Base-by-base conservation (phyloP, 2,113 vertebrate genomes). In the Poeciliopsis retropinna region DNA sequence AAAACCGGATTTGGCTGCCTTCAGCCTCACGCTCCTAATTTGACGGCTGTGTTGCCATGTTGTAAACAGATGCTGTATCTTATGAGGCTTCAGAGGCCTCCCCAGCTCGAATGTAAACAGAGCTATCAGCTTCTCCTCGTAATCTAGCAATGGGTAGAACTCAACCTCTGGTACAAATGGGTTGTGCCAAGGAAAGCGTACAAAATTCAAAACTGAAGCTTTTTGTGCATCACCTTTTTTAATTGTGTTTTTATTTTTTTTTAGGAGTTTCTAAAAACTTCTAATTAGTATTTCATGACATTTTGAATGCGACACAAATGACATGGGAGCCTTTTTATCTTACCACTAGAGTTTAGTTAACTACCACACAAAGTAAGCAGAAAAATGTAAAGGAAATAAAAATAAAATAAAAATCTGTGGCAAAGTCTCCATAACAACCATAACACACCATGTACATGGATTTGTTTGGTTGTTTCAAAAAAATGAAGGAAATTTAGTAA, bases 51-150 rank as follows among this genome's bases (percentile, higher is more conserved):
- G 25, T 75, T 77, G 64, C 61, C 64, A 1, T 29, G 28, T 64
- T 72, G 51, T 57, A 57, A 75, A 65, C 72, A 28, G 47, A 75
- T 41, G 30, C 31, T 17, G 12, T 62, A 29, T 73, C 72, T 64
- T 69, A 65, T 73, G 27, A 39, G 61, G 63, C 32, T 73, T 78
- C n/a, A 65, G 73, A 76, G 41, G 13, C 13, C 13, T 13, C 65
- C 34, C 11, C 10, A 27, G 28, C 61, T 77, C 39, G 47, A 47
- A 22, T 64, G 47, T 80, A 64, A 86, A 81, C 68, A 76, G 30
- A 19, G 15, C 19, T 22, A 60, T 73, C 79, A 73, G 37, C 74
- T 30, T 31, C 25, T 41, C 22, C 60, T 69, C 15, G 13, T 12
- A 39, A 37, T 14, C 64, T n/a, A 27, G 25, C 11, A n/a, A n/a